Percentiles rank a stretch among this genome's conserved stretches.
Evolutionary conservation across 2,113 vertebrate species (phyloP).

Genomic region (Trochalopteron elliotii): DNA sequence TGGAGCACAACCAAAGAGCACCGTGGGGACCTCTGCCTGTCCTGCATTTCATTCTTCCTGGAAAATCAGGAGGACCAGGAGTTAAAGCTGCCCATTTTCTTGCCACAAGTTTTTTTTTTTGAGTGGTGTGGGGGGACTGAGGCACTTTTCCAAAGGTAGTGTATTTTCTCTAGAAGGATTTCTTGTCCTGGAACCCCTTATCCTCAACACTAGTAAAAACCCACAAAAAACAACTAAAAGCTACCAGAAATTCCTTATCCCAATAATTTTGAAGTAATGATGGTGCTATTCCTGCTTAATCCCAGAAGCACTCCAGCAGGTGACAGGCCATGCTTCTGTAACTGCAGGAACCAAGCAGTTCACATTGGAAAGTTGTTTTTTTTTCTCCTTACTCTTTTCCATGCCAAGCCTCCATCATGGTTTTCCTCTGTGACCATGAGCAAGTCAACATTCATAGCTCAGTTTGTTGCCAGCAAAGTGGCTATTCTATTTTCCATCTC

Average conservation of each 20-base stretch:
- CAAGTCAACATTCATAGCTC: background rate
- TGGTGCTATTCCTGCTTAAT: background rate
- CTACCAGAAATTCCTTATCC: background rate
- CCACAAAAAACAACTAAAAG: background rate
- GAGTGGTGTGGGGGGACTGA: background rate
- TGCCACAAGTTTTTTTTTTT: rapidly evolving
- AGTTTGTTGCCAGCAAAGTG: background rate
- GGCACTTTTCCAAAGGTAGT: background rate
- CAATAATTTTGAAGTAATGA: background rate
- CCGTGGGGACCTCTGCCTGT: rapidly evolving
- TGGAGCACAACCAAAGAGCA: background rate
- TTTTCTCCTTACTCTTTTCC: background rate
- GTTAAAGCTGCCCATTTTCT: background rate
- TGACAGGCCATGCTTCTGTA: background rate
- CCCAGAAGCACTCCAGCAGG: background rate
- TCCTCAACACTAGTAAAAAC: too few species aligned
- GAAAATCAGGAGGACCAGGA: background rate
- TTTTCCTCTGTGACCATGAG: background rate
- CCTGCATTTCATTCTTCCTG: rapidly evolving
- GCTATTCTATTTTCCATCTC: background rate
- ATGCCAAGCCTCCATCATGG: background rate
- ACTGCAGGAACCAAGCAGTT: background rate
- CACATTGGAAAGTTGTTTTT: background rate
- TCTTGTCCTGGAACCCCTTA: background rate
- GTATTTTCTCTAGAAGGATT: background rate